These are phyloP conservation scores for Centropus unirufus DNA, from an alignment of 2,113 vertebrate genomes.

Conservation along the genomic window DNA sequence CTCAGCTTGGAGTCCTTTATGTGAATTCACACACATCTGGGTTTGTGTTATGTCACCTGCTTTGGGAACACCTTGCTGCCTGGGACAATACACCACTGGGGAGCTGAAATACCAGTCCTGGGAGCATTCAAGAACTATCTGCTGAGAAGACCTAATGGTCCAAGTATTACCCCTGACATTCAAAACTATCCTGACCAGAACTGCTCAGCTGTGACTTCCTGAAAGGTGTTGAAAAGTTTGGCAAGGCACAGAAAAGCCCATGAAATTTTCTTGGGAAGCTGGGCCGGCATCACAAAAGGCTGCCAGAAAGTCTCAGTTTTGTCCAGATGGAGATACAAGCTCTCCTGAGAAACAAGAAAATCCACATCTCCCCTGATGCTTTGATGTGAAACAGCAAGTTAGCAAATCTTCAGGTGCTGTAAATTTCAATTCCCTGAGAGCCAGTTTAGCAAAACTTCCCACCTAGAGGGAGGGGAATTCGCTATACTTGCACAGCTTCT, in stretches of 20 bases:
- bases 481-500: background rate
- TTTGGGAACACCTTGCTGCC: slow-evolving; percentile 1
- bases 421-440: slow-evolving; percentile 39
- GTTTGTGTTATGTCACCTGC: background rate
- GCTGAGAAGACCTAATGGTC: background rate
- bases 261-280: slow-evolving; percentile 31
- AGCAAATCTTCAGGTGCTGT: slow-evolving; percentile 24
- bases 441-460: slow-evolving; percentile 6
- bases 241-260: slow-evolving; percentile 19
- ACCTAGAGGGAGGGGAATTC: background rate
- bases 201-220: slow-evolving; percentile 34
- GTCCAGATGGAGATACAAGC: slow-evolving; percentile 18
- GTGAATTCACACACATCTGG: background rate
- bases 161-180: background rate
- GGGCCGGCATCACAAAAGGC: background rate
- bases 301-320: background rate
- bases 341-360: background rate
- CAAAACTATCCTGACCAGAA: background rate
- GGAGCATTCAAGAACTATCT: background rate
- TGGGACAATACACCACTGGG: background rate
- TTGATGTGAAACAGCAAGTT: background rate
- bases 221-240: slow-evolving; percentile 55
- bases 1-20: background rate
- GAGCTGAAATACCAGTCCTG: background rate
- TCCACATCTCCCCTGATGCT: background rate